Evolutionary conservation across 2,888 invertebrate genomes (phyloP).

Genomic region (Cheilosia urbana): DNA sequence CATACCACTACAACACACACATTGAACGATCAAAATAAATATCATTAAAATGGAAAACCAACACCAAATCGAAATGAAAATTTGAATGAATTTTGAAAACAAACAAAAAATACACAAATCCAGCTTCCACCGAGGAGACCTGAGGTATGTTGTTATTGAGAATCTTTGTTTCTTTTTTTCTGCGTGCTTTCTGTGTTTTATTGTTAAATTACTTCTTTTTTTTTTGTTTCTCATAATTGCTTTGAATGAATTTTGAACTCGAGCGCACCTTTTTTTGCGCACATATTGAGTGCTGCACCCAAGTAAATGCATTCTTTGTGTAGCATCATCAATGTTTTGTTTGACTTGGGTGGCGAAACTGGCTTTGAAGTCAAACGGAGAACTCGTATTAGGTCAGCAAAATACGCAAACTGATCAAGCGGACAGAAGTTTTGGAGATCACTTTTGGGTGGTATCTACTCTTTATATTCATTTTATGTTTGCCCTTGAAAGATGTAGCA

Average conservation of each 20-base stretch:
- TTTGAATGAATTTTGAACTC: constrained; percentile 43
- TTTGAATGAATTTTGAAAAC: constrained; percentile 49
- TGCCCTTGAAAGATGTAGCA: no score
- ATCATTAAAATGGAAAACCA: constrained; percentile 44
- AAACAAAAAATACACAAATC: constrained; percentile 62
- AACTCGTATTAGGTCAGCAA: background rate
- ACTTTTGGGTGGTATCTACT: no score
- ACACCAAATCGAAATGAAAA: constrained; percentile 28
- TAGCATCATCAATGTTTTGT: background rate
- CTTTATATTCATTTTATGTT: no score
- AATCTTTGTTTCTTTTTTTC: constrained; percentile 75
- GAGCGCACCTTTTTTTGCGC: constrained; percentile 23
- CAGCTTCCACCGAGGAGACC: constrained; percentile 95
- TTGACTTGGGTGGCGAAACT: background rate
- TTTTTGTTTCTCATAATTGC: constrained; percentile 32
- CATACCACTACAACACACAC: constrained; percentile 74
- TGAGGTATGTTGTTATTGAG: constrained; percentile 89
- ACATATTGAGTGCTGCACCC: constrained; percentile 23
- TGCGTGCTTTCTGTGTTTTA: constrained; percentile 69
- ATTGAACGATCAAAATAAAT: constrained; percentile 45
- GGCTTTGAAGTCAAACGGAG: background rate
- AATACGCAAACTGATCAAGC: no score
- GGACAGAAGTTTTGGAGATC: no score
- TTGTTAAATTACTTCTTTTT: constrained; percentile 33
- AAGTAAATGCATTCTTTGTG: constrained; percentile 15